Base-by-base conservation (phyloP, 2,113 vertebrate genomes). In the Microcebus ravelobensis region DNA sequence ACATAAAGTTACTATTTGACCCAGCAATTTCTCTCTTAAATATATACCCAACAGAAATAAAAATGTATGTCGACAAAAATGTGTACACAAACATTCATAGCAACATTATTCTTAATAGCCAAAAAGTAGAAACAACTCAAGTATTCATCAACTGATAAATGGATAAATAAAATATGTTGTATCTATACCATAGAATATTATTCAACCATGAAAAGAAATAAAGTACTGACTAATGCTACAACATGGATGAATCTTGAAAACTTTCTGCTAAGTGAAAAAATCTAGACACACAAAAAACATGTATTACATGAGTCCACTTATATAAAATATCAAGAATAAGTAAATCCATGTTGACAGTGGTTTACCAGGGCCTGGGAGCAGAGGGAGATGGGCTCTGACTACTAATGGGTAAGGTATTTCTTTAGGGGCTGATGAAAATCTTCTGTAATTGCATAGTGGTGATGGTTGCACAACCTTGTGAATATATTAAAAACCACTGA, bases 81-180 rank as follows among this genome's bases (percentile, higher is more conserved):
- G 0, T 87, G 18, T 70, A 74, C 42, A 61, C 23, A 81, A 68
- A 90, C 71, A 65, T 55, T 63, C 34, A 85, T 80, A 85, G 80
- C n/a, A 93, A 23, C 59, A 79, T 85, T 90, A 93, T 65, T 96
- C 23, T 85, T 71, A 85, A 93, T 71, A 90, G 70, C 63, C 29
- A 14, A 39, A 77, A 90, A 42, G 23, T 89, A 12, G 11, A 93
- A 76, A 93, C 18, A 67, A 48, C 20, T 21, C 5, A 81, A 92
- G 34, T 73, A 77, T 77, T 5, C 31, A 70, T 79, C 79, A 77
- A 70, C 52, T 84, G 52, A 39, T 84, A 20, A 93, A 36, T 36
- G 20, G 29, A 79, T 61, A 68, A 94, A 55, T 61, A 67, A 89
- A 86, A 90, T 90, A 8, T 90, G 17, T 27, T 90, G 42, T n/a